Base-by-base conservation (phyloP, 2,888 invertebrate genomes). In the Hermodice carunculata region DNA sequence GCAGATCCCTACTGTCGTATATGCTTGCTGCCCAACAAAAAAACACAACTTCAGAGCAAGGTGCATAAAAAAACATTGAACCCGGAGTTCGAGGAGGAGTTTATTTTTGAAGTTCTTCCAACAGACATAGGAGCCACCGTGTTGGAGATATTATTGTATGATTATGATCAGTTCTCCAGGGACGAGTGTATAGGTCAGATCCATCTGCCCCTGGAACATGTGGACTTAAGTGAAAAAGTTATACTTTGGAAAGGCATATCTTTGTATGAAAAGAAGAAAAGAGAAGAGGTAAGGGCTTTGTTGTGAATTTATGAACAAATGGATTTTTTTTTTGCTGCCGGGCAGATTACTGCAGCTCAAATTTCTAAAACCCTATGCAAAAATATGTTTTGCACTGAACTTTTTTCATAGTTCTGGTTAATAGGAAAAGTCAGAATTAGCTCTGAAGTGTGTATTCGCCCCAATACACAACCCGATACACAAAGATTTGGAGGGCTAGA, bases 11-110 rank as follows among this genome's bases (percentile, higher is more conserved):
- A 91, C 79, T 91, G 91, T 34, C 90, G 90, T 80, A 95, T 96
- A 0, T 95, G 95, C 86, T 95, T 96, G 93, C 94, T 96, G 87
- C 95, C 95, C 74, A 94, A 95, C 80, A 71, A 74, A 22, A 70
- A 76, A 44, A 70, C 71, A 3, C 74, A 78, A 32, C 73, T 80
- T 2, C 80, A 81, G 63, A 81, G 80, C 53, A 43, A 53, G 40
- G 51, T 66, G 40, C 62, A 63, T 26, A 62, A 63, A 44, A 66
- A 63, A 32, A 63, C 66, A 11, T 37, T 62, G 1, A 52, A 40
- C 17, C 68, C 68, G 14, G 65, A 76, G 61, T 91, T 91, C 75
- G 91, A 91, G 70, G 91, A 91, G 78, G 90, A 91, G 75, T 91
- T 91, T 72, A 89, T 90, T 3, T 91, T 91, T 75, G 91, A 91